These are phyloP conservation scores for Onthophagus sagittarius DNA, from an alignment of 2,888 invertebrate species.

Conservation along the genomic window DNA sequence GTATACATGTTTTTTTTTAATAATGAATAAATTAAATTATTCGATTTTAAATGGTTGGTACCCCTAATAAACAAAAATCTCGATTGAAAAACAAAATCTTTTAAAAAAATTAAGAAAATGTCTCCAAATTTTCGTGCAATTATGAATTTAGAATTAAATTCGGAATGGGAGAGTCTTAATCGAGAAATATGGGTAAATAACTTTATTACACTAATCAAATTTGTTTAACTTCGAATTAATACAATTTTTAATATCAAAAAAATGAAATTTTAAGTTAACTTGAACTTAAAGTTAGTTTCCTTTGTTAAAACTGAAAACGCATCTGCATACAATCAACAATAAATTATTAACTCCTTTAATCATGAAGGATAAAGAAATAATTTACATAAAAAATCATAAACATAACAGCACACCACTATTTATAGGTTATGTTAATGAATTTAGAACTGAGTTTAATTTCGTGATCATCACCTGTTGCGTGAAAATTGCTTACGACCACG, in stretches of 20 bases:
- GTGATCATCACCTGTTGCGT: neutral
- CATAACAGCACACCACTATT: neutral
- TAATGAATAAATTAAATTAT: no score
- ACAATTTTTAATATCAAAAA: no score
- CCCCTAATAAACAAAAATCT: no score
- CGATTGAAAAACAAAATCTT: neutral
- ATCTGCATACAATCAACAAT: neutral
- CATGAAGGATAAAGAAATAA: neutral
- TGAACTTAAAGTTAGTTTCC: neutral
- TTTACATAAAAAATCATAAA: neutral
- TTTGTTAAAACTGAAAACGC: neutral
- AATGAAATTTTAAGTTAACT: no score
- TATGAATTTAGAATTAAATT: slow-evolving; percentile 36
- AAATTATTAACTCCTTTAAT: neutral
- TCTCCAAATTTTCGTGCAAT: slow-evolving; percentile 28
- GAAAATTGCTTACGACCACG: neutral
- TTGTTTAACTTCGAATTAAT: no score
- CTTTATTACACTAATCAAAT: no score
- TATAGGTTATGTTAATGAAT: neutral
- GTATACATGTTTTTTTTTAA: no score
- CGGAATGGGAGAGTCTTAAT: slow-evolving; percentile 40
- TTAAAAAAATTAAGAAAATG: slow-evolving; percentile 12
- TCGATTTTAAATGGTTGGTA: no score
- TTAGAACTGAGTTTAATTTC: neutral
- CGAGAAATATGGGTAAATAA: slow-evolving; percentile 40